Conservation (phyloP, 2,888 invertebrate genomes). For the Scaptomyza polygonia region DNA sequence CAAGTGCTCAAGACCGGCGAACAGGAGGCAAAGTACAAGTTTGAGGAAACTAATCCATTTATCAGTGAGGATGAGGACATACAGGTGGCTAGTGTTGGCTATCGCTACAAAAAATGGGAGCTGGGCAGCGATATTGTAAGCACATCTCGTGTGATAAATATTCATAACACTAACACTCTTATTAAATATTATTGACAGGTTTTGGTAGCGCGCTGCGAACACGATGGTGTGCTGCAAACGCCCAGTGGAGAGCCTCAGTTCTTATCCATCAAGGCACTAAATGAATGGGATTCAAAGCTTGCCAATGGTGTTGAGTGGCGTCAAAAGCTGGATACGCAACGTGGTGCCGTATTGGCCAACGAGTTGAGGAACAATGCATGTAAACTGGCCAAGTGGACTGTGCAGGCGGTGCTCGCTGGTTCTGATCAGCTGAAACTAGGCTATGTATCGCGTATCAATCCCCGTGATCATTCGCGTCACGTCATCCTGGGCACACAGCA, state of each 20-base stretch:
- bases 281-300: conserved; percentile 99
- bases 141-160: conserved; percentile 34
- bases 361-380: conserved; percentile 99
- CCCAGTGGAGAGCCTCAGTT: conserved; percentile 96
- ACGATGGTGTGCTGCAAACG: conserved; percentile 96
- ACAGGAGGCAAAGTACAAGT: conserved; percentile 93
- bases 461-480: conserved; percentile 97
- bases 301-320: conserved; percentile 99
- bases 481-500: conserved; percentile 98
- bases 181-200: conserved; percentile 84
- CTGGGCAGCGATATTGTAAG: conserved; percentile 95
- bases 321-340: conserved; percentile 98
- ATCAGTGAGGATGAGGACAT: conserved; percentile 96
- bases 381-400: conserved; percentile 99
- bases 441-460: conserved; percentile 97
- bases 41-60: conserved; percentile 96
- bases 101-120: conserved; percentile 98
- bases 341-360: conserved; percentile 99
- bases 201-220: conserved; percentile 97
- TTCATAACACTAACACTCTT: too few relatives aligned
- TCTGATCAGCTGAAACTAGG: conserved; percentile 99
- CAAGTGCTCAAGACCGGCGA: conserved; percentile 90
- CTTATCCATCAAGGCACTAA: conserved; percentile 97
- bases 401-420: conserved; percentile 96
- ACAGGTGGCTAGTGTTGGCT: conserved; percentile 97